Evolutionary conservation across 2,888 invertebrate genomes (phyloP).

Genomic region (Branchellion lobata): DNA sequence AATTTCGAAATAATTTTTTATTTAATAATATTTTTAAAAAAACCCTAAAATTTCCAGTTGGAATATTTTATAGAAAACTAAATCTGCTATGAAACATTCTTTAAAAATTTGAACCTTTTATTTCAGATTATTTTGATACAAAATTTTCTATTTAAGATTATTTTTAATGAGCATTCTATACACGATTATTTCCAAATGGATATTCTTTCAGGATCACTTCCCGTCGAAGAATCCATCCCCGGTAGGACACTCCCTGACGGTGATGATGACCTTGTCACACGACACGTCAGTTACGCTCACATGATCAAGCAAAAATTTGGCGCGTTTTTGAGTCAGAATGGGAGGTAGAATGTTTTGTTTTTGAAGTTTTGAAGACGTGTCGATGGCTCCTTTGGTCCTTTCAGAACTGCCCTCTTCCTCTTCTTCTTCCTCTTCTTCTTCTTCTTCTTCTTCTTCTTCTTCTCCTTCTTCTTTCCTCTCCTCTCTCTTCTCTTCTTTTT

Average conservation of each 20-base stretch:
- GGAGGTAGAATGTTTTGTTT: slow-evolving; percentile 5
- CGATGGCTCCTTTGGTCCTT: not conserved
- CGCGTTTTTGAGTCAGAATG: slow-evolving; percentile 17
- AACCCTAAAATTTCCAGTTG: too few species aligned
- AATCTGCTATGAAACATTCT: too few species aligned
- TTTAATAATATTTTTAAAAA: too few species aligned
- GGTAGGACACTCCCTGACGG: slow-evolving; percentile 38
- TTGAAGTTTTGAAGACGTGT: not conserved
- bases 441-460: not conserved
- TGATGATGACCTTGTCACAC: slow-evolving; percentile 27
- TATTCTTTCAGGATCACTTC: not conserved
- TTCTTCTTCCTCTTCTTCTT: not conserved
- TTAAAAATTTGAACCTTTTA: too few species aligned
- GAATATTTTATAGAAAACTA: too few species aligned
- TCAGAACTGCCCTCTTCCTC: not conserved
- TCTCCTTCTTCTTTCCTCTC: not conserved
- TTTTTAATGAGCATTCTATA: too few species aligned
- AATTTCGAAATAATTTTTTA: too few species aligned
- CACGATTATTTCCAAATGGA: too few species aligned
- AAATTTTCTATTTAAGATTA: too few species aligned
- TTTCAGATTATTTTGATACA: too few species aligned
- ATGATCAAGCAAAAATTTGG: slow-evolving; percentile 39
- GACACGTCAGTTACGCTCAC: slow-evolving; percentile 40
- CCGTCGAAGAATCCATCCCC: slow-evolving; percentile 37
- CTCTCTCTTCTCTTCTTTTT: too few species aligned